phyloP scores from a whole-genome alignment of 2,888 invertebrate species.

The Plagodis pulveraria region DNA sequence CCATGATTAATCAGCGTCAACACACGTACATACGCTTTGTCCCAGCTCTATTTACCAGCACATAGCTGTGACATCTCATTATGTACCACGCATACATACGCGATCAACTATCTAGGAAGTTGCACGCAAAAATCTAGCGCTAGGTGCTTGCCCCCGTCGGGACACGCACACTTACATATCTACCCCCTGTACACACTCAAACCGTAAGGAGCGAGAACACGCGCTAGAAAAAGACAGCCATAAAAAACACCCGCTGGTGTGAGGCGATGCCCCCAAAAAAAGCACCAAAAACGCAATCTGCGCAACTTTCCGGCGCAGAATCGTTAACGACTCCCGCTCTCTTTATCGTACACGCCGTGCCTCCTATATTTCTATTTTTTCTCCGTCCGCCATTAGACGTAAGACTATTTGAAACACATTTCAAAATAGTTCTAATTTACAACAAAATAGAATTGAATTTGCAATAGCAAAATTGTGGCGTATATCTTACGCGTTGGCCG shows the following conservation, averaged over 20 bases:
- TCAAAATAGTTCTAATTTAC: conserved; percentile 43
- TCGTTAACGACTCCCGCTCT: conserved; percentile 85
- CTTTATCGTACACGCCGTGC: conserved; percentile 83
- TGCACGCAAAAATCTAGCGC: conserved; percentile 82
- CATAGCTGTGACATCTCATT: conserved; percentile 79
- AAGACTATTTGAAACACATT: conserved; percentile 59
- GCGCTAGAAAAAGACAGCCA: conserved; percentile 81
- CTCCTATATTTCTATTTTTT: conserved; percentile 86
- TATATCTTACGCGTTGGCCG: conserved; percentile 61
- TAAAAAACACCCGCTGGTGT: conserved; percentile 82
- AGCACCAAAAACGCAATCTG: conserved; percentile 86
- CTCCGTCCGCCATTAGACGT: conserved; percentile 77
- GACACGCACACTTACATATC: conserved; percentile 48
- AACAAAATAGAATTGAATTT: conserved; percentile 37
- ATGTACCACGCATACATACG: conserved; percentile 64
- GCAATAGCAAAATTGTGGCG: conserved; percentile 45
- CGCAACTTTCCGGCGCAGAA: conserved; percentile 86
- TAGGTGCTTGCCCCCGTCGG: conserved; percentile 75
- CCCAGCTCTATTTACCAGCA: conserved; percentile 73
- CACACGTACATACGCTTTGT: conserved; percentile 70
- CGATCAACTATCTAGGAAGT: conserved; percentile 78
- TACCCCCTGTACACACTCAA: conserved; percentile 49
- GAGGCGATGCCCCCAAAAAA: conserved; percentile 85
- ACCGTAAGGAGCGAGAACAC: conserved; percentile 67
- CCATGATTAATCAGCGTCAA: conserved; percentile 78